phyloP scores from a whole-genome alignment of 1,140 invertebrate species.

The Whitmania pigra region DNA sequence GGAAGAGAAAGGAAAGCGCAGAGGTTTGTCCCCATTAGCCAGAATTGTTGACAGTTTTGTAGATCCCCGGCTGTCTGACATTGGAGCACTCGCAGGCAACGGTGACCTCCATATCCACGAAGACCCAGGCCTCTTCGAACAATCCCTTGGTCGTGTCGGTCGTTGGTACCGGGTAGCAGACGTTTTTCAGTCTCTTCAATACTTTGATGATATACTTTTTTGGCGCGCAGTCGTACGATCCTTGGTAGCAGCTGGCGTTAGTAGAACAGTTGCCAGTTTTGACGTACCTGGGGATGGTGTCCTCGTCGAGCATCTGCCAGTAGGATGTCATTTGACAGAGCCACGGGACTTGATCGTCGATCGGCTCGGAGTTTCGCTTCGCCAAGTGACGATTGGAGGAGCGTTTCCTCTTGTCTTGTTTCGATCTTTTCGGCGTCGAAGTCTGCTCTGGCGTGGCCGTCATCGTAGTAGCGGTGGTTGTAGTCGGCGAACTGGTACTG shows the following conservation, averaged over 20 bases:
- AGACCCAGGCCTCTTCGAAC: background rate
- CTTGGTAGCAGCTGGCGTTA: background rate
- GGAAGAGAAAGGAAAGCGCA: too few species aligned
- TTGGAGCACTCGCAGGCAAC: conserved; percentile 4
- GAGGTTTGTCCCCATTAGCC: too few species aligned
- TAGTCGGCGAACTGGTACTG: too few species aligned
- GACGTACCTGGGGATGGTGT: background rate
- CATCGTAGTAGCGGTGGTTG: too few species aligned
- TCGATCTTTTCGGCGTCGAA: too few species aligned
- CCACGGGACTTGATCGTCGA: too few species aligned
- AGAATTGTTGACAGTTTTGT: too few species aligned
- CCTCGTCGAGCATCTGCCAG: background rate
- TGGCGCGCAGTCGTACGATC: background rate
- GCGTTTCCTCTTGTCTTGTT: too few species aligned
- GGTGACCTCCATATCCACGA: background rate
- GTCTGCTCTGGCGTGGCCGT: too few species aligned
- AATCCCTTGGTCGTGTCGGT: background rate
- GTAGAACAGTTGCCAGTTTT: background rate
- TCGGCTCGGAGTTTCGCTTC: too few species aligned
- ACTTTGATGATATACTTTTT: background rate
- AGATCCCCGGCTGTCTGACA: background rate
- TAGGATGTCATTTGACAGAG: too few species aligned
- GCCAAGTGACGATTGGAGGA: too few species aligned
- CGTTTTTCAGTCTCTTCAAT: background rate
- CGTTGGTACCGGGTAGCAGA: background rate